A percentile compares a stretch with the other conserved stretches of the same genome.
These are phyloP conservation scores for Aradophagus sp. DNA, from an alignment of 1,140 invertebrate species.

Conservation along the genomic window DNA sequence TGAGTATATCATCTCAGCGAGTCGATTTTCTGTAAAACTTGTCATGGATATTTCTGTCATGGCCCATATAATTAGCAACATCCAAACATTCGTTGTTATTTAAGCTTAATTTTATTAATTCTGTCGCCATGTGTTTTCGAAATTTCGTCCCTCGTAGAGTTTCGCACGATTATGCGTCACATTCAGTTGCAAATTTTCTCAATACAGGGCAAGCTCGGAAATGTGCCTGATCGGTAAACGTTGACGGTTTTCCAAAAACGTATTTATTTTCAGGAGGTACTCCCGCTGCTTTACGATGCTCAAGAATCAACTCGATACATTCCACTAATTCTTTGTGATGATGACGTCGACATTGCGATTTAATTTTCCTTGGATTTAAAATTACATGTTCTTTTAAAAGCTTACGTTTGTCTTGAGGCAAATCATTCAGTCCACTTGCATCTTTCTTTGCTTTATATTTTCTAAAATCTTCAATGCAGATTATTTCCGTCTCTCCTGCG, in stretches of 20 bases:
- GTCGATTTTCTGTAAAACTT: constrained; percentile 12
- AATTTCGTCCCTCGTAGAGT: constrained; percentile 34
- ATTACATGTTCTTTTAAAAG: background rate
- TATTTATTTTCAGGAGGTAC: constrained; percentile 1
- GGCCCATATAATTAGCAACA: constrained; percentile 18
- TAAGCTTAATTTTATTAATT: background rate
- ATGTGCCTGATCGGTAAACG: background rate
- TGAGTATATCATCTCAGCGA: too few species aligned
- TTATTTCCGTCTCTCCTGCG: constrained; percentile 14
- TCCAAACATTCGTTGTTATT: constrained; percentile 6
- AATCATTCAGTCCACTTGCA: background rate
- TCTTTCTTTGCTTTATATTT: background rate
- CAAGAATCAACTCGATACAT: constrained; percentile 6
- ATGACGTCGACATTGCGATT: constrained; percentile 14
- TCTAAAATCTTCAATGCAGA: constrained; percentile 11
- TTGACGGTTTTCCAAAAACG: constrained; percentile 7
- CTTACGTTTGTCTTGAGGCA: background rate
- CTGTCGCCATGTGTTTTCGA: constrained; percentile 44
- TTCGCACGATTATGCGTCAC: constrained; percentile 5
- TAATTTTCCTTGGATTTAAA: constrained; percentile 21
- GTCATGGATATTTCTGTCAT: constrained; percentile 10
- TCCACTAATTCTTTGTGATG: constrained; percentile 3
- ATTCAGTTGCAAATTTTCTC: constrained; percentile 1
- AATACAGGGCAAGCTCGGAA: background rate
- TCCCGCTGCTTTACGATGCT: background rate